phyloP scores from a whole-genome alignment of 2,888 invertebrate species.

The Lasioglossum malachurum region DNA sequence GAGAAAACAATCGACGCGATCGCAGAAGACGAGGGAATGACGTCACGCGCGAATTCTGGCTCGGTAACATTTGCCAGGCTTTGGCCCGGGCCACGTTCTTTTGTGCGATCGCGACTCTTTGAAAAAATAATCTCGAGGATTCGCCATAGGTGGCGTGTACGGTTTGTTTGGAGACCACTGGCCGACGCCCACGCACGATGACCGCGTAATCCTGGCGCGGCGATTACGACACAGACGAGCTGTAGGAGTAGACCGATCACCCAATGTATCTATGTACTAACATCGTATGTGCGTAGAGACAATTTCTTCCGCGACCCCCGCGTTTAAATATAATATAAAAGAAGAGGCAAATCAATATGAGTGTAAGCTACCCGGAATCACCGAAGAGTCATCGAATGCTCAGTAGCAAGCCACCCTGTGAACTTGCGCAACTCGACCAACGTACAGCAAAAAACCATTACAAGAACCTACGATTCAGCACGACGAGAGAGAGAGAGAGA shows the following conservation, averaged over 20 bases:
- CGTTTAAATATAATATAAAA: too few species aligned
- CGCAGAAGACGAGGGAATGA: slow-evolving; percentile 56
- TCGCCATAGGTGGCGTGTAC: slow-evolving; percentile 67
- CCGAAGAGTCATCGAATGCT: background rate
- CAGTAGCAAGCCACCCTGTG: background rate
- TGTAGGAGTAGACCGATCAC: too few species aligned
- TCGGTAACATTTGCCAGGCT: slow-evolving; percentile 70
- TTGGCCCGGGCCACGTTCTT: slow-evolving; percentile 31
- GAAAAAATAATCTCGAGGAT: slow-evolving; percentile 74
- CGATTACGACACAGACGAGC: slow-evolving; percentile 66
- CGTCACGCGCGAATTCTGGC: slow-evolving; percentile 41
- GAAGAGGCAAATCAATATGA: too few species aligned
- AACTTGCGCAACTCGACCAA: slow-evolving; percentile 16
- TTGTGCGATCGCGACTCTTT: slow-evolving; percentile 56
- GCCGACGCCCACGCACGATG: slow-evolving; percentile 71
- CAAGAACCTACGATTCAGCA: slow-evolving; percentile 40
- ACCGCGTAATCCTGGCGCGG: slow-evolving; percentile 71
- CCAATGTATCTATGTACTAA: too few species aligned
- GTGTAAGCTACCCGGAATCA: background rate
- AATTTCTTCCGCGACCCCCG: too few species aligned
- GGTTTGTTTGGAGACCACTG: slow-evolving; percentile 74
- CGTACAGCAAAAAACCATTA: slow-evolving; percentile 18
- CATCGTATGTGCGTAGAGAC: too few species aligned
- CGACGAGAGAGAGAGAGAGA: background rate
- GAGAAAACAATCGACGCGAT: slow-evolving; percentile 51